Percentiles rank a stretch among this genome's conserved stretches.
Conservation (phyloP, 2,113 vertebrate species). For the Ophiodon elongatus region DNA sequence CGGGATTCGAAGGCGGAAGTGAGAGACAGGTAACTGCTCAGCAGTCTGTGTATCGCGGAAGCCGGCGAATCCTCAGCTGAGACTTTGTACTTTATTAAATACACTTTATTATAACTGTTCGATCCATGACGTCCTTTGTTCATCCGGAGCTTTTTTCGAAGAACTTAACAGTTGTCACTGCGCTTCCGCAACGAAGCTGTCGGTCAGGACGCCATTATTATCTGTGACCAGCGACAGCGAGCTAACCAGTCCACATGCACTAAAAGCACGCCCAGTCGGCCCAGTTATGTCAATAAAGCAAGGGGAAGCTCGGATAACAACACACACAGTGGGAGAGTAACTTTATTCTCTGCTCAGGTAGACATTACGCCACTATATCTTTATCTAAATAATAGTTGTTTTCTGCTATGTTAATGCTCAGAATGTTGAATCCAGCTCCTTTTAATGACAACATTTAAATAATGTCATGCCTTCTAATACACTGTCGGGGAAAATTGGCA, state of each 20-base stretch:
- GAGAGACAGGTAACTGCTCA: no score
- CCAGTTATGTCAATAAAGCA: neutral
- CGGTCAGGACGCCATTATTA: neutral
- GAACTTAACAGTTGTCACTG: no score
- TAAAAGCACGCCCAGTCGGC: no score
- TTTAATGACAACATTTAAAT: slow-evolving; percentile 27
- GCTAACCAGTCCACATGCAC: neutral
- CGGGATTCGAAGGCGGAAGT: no score
- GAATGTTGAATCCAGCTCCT: neutral
- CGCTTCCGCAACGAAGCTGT: neutral
- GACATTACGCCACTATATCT: neutral
- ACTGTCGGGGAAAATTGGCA: slow-evolving; percentile 37
- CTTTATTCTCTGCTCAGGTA: neutral
- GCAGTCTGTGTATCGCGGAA: no score
- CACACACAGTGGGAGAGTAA: neutral
- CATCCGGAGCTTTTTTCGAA: no score
- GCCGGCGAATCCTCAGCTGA: no score
- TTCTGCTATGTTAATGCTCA: neutral
- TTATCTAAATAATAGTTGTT: neutral
- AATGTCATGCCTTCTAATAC: slow-evolving; percentile 30
- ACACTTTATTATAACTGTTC: no score
- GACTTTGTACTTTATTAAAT: no score
- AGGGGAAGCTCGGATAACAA: neutral
- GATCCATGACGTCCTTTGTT: no score
- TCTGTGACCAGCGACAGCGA: neutral